Evolutionary conservation across 2,888 invertebrate species (phyloP).

Genomic region (Dicranocentrus wangi): DNA sequence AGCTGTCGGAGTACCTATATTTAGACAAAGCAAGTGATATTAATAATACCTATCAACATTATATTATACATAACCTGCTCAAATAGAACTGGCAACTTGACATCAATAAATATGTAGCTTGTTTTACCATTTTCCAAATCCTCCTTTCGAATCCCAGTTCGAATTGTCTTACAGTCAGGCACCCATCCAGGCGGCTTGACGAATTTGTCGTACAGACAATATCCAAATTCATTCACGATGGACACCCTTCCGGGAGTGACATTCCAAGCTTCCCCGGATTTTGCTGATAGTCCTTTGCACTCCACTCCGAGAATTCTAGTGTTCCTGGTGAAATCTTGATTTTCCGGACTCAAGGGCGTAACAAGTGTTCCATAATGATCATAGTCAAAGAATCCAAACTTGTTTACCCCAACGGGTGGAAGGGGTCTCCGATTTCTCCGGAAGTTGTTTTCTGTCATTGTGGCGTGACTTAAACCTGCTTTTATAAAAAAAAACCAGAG

Average conservation of each 20-base stretch:
- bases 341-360: background rate
- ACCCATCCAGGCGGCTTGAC: slow-evolving; percentile 7
- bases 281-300: background rate
- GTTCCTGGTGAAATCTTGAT: background rate
- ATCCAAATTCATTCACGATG: slow-evolving; percentile 28
- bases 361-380: background rate
- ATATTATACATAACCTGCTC: no score
- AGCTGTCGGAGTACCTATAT: no score
- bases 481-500: no score
- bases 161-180: background rate
- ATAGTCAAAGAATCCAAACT: background rate
- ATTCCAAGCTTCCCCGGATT: no score
- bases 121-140: slow-evolving; percentile 26
- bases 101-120: no score
- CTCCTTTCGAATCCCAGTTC: background rate
- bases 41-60: no score
- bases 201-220: slow-evolving; percentile 15
- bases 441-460: no score
- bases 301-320: background rate
- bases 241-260: slow-evolving; percentile 10
- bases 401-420: background rate
- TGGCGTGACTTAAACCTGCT: no score
- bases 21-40: no score
- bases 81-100: no score
- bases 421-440: no score